phyloP scores from a whole-genome alignment of 2,113 vertebrate species.

The Danionella cerebrum region DNA sequence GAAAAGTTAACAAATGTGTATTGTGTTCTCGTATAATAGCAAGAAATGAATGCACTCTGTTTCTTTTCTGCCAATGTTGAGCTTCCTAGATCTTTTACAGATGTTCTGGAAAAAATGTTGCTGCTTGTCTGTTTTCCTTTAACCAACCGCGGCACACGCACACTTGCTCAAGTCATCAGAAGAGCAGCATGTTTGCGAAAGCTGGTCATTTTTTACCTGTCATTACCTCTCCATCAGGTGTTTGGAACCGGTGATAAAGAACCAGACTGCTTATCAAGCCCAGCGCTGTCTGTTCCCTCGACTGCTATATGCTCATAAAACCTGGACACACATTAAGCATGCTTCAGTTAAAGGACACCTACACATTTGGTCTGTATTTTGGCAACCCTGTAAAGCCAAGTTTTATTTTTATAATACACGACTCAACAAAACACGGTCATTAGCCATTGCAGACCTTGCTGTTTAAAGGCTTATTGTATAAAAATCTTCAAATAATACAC shows the following conservation, averaged over 20 bases:
- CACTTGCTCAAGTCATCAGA: background rate
- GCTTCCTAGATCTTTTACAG: background rate
- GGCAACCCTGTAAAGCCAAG: background rate
- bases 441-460: too few species aligned
- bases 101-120: background rate
- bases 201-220: constrained; percentile 12
- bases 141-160: background rate
- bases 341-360: background rate
- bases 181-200: background rate
- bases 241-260: constrained; percentile 30
- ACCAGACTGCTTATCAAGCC: constrained; percentile 27
- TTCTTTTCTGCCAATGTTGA: background rate
- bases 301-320: constrained; percentile 1
- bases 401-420: too few species aligned
- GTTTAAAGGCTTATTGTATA: background rate
- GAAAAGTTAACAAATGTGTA: background rate
- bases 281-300: constrained; percentile 1
- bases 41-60: constrained; percentile 18
- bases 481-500: too few species aligned
- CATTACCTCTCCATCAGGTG: constrained; percentile 29
- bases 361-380: background rate
- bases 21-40: constrained; percentile 6
- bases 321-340: background rate
- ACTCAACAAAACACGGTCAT: too few species aligned
- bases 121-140: background rate